Evolutionary conservation across 2,797 vertebrate genomes (phyloP), one percentile per base, ranked within the genome.

Genomic region (Micrastur ruficollis): DNA sequence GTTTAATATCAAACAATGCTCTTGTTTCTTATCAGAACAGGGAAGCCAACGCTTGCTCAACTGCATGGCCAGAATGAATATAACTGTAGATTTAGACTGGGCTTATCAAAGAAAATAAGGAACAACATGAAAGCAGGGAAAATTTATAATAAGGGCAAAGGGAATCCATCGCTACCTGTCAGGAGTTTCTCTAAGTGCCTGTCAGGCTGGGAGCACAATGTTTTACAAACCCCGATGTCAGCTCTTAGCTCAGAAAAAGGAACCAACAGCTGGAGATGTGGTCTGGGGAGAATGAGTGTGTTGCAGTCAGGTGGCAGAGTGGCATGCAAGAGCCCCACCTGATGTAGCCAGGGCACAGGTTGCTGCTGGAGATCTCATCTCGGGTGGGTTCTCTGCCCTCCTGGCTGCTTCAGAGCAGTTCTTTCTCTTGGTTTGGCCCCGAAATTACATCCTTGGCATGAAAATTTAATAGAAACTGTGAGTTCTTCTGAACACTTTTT

Each of bases 1-100:
- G 94, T 95, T 97, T 96, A 92, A 81, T 88, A 94, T 75, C 91
- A 96, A 97, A 97, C 92, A 97, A 59, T 29, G 55, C 32, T 91
- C 81, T 94, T 94, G 66, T 83, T 97, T 93, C 72, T 86, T 62
- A 32, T 53, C 75, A 73, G 94, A 93, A 83, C 80, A 91, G 70
- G 79, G 80, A 94, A 94, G 56, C 27, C 42, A 89, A 40, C 1
- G 4, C 50, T 95, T 89, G 56, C 72, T 78, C 42, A 68, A 83
- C 74, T 78, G 74, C 52, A 40, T 61, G 83, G 34, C 10, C 44
- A 75, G 62, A 70, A 75, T 46, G 65, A 83, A 88, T 66, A 31
- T 16, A 82, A 53, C 46, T 63, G 46, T 31, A 88, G 31, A 15
- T 83, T 92, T 79, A 83, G 25, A 68, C 52, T 46, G 61, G 27